Evolutionary conservation across 64 coral and sea anemone genomes (phyloP).

Genomic region (Actinia equina): DNA sequence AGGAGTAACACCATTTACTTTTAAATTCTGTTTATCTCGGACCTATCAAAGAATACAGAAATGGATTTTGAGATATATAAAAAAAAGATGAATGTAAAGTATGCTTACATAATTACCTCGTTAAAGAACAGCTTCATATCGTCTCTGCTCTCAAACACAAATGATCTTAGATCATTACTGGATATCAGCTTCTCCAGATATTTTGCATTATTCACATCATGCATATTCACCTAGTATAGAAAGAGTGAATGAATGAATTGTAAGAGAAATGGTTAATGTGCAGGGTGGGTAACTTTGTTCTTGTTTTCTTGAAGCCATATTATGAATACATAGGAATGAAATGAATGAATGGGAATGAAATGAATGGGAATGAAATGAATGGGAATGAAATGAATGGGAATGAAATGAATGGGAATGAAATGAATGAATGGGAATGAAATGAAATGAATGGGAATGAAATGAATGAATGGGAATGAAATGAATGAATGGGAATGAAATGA

Average conservation of each 20-base stretch:
- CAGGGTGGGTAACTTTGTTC: too few relatives aligned
- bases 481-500: background rate
- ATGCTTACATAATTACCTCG: conserved; percentile 46
- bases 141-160: conserved; percentile 96
- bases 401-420: too few relatives aligned
- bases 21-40: conserved; percentile 74
- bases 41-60: conserved; percentile 32
- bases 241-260: background rate
- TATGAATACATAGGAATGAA: too few relatives aligned
- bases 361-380: too few relatives aligned
- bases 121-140: conserved; percentile 85
- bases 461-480: background rate
- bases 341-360: background rate
- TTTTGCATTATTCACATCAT: conserved; percentile 68
- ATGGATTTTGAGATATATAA: background rate
- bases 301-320: too few relatives aligned
- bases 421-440: background rate
- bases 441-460: too few relatives aligned
- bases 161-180: conserved; percentile 74
- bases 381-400: too few relatives aligned
- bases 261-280: too few relatives aligned
- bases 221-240: conserved; percentile 75
- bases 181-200: conserved; percentile 81
- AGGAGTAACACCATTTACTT: conserved; percentile 88
- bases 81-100: background rate